Base-by-base conservation (phyloP, 2,797 vertebrate genomes). In the Urocyon cinereoargenteus region DNA sequence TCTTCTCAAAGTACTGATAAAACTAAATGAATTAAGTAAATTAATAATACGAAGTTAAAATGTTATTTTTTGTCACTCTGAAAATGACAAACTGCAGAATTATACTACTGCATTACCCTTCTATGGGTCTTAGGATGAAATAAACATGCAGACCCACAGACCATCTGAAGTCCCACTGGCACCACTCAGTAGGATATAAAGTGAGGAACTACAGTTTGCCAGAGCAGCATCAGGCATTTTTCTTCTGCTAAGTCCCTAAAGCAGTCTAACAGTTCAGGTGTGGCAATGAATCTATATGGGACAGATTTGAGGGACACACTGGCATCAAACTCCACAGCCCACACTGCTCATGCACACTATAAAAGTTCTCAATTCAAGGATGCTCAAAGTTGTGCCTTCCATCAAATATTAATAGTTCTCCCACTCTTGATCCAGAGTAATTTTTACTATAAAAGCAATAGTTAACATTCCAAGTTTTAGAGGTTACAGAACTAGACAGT, bases 41-140 rank as follows among this genome's bases (percentile, higher is more conserved):
- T 51, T 88, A 88, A 8, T 57, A 78, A 82, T 40, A 73, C 24
- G n/a, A 89, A 83, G 81, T 92, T 64, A 72, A 93, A 84, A 96
- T 45, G 24, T 7, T 53, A 86, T 21, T 95, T 88, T 88, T 83
- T 93, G 61, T 95, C 61, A 61, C 36, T 84, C 77, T 85, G 55
- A 84, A 92, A 95, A 79, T 66, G 34, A 31, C 51, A 92, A 87
- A 73, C 49, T 70, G 2, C 21, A 92, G 34, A 91, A 34, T 94
- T 86, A 72, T 16, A 90, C 8, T 40, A 64, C 1, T 72, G 3
- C 24, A 62, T 59, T 45, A 86, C 2, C 4, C 57, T 84, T 84
- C 57, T 57, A 77, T 28, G 24, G 59, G 72, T 90, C 49, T 22
- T 49, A 62, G 34, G 57, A 84, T 64, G 55, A 82, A 86, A 22